Base-by-base conservation (phyloP, 2,888 invertebrate genomes). In the Leistus spinibarbis region DNA sequence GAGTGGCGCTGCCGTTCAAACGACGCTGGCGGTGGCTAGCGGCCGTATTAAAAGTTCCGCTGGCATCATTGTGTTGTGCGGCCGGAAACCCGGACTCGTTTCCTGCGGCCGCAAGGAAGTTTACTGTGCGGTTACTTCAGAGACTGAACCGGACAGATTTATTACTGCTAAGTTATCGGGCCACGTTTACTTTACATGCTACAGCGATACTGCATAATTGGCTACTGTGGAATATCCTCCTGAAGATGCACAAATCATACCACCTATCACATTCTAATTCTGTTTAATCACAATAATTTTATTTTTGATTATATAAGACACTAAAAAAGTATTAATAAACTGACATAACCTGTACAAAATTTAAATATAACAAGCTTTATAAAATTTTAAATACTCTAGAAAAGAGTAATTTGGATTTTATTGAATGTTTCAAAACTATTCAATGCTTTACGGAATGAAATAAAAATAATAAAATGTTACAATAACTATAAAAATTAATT, bases 101-200 rank as follows among this genome's bases (percentile, higher is more conserved):
- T 82, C 82, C 81, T 80, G 80, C 78, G 79, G 80, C 79, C 80
- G 78, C 80, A 79, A 80, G 81, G 78, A 79, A 80, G 77, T 76
- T 77, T 77, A 76, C 77, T 66, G 80, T 81, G 80, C 79, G 81
- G 80, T 81, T 79, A 76, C 76, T 23, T 24, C 64, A 62, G 65
- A 63, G 16, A 64, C 70, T 54, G 63, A 54, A 62, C 67, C 76
- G 72, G 76, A 76, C 27, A 27, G 64, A 64, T 64, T 64, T 64
- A 64, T 64, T 64, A 27, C 64, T 17, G 7, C 20, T 19, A 22
- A 60, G 17, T 60, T 60, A 60, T 17, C 60, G 60, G 60, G 60
- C 20, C 60, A 60, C 60, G 60, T 60, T 40, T 40, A 40, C 40
- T 40, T 40, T 10, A 40, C 40, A 40, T 40, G 40, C 10, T 40